Evolutionary conservation across 2,113 vertebrate genomes (phyloP).

Genomic region (Calypte anna): DNA sequence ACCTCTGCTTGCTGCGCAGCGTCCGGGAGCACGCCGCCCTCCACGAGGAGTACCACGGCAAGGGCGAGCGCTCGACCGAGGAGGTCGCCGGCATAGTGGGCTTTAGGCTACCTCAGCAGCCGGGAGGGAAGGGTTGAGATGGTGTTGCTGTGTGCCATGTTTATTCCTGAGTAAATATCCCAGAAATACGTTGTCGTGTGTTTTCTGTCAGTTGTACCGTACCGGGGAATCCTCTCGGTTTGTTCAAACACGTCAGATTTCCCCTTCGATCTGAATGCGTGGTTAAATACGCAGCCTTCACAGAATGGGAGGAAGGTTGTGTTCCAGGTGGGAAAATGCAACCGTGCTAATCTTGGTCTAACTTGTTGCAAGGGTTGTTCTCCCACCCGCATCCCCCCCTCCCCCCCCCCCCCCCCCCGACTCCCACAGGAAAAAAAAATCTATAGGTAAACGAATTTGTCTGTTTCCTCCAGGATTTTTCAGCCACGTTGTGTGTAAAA

Average conservation of each 20-base stretch:
- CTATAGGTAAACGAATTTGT: not conserved
- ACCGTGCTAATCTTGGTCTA: rapidly evolving
- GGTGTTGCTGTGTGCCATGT: rapidly evolving
- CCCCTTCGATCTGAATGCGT: too few species aligned
- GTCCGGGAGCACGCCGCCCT: slow-evolving; percentile 82
- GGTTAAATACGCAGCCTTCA: rapidly evolving
- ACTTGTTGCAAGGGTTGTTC: not conserved
- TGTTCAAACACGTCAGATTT: rapidly evolving
- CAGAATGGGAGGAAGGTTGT: rapidly evolving
- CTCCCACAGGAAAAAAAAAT: not conserved
- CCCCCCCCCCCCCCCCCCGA: too few species aligned
- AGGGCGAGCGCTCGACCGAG: slow-evolving; percentile 81
- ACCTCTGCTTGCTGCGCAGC: slow-evolving; percentile 88
- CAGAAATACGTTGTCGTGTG: rapidly evolving
- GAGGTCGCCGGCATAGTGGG: slow-evolving; percentile 87
- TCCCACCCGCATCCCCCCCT: not conserved
- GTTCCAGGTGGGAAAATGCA: rapidly evolving
- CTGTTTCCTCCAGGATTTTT: not conserved
- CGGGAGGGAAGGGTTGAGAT: slow-evolving; percentile 91
- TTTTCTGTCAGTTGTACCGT: rapidly evolving
- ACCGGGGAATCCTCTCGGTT: rapidly evolving
- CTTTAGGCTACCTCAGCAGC: slow-evolving; percentile 88
- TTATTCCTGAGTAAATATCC: not conserved
- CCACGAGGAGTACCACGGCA: slow-evolving; percentile 86
- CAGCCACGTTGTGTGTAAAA: rapidly evolving